Base-by-base conservation (phyloP, 2,888 invertebrate species). In the Meta bourneti region DNA sequence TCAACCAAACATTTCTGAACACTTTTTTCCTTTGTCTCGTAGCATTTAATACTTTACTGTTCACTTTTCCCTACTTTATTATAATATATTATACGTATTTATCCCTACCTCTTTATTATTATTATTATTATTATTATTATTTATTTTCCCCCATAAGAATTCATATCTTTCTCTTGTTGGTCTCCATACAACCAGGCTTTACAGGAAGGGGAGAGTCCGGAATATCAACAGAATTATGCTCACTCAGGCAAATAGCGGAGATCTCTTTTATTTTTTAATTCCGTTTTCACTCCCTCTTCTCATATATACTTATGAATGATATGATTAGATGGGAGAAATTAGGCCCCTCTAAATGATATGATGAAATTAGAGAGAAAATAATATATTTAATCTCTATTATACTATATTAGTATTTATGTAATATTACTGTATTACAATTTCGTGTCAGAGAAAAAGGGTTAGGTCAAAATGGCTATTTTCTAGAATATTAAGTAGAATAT, bases 261-360 rank as follows among this genome's bases (percentile, higher is more conserved):
- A 13, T n/a, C n/a, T 74, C 8, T 51, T 77, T 71, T 83, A 61
- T 86, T 52, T 69, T 83, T 82, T 52, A 49, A 61, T 61, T n/a
- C 82, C 13, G 61, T 54, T 74, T 80, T 70, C n/a, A n/a, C n/a
- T n/a, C 61, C 61, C 70, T 52, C 20, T 84, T 79, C 13, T 61
- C 52, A 85, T 80, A 90, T 90, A 80, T 90, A 81, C 90, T 90
- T 90, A 80, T 86, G 90, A 90, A 90, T 82, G 86, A 90, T 90
- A 85, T 85, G 85, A 85, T 79, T 80, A 20, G 74, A 85, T n/a
- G n/a, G 71, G 61, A 20, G 52, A 80, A 84, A 85, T n/a, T 84
- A 80, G 74, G 80, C 61, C 61, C 6, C 49, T 77, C 75, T 85
- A 90, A 90, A 85, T 69, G 90, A 85, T 90, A 85, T 84, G 85